These are phyloP conservation scores for Poliocrania exsul DNA, from an alignment of 2,797 vertebrate species.

Conservation along the genomic window DNA sequence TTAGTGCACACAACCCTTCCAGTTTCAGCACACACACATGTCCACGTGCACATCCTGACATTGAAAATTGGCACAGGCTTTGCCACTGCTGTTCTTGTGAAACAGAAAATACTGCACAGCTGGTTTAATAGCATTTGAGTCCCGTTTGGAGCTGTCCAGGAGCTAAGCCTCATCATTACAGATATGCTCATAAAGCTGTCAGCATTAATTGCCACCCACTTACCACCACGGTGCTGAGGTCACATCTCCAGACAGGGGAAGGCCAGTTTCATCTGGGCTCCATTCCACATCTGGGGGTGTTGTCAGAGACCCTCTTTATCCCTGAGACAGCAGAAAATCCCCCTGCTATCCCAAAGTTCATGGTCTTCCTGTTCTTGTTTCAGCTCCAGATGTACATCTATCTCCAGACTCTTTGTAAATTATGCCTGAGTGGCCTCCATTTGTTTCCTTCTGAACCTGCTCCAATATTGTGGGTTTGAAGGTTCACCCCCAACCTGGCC, in stretches of 20 bases:
- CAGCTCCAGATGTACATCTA: background rate
- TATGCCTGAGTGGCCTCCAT: background rate
- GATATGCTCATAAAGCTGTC: conserved; percentile 51
- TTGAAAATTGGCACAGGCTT: background rate
- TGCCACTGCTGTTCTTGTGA: background rate
- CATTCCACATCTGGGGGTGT: background rate
- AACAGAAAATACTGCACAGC: conserved; percentile 37
- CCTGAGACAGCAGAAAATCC: background rate
- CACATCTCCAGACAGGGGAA: background rate
- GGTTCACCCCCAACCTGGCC: conserved; percentile 16
- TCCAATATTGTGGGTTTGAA: conserved; percentile 9
- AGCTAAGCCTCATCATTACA: background rate
- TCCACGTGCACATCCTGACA: background rate
- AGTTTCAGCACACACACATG: background rate
- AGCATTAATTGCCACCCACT: background rate
- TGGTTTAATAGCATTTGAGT: conserved; percentile 49
- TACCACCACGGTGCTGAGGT: background rate
- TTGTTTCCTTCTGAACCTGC: conserved; percentile 20
- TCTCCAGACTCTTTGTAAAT: conserved; percentile 14
- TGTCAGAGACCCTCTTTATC: background rate
- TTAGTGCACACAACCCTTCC: background rate
- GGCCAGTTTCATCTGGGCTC: background rate
- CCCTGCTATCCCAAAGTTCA: background rate
- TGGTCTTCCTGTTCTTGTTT: background rate
- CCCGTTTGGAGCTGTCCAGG: conserved; percentile 1